Conservation (phyloP, 2,888 invertebrate genomes). For the Chirona hameri region DNA sequence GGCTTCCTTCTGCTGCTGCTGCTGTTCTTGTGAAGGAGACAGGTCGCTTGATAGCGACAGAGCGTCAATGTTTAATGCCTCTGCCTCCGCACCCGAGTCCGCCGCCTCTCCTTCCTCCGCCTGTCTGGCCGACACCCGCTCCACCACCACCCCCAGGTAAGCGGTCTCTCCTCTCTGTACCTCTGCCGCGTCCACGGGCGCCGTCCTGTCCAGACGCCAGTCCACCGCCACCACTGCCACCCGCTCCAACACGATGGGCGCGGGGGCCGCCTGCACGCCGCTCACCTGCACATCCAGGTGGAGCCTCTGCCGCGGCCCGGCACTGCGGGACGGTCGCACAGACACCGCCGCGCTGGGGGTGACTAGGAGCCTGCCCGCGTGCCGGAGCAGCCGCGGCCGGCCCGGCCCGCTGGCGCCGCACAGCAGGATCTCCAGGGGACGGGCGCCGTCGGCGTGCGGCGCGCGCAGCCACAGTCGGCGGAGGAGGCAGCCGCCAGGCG, state of each 20-base stretch:
- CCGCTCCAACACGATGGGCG: neutral
- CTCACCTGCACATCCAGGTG: neutral
- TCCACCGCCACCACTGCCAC: neutral
- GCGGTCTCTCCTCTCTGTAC: neutral
- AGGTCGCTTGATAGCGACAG: no score
- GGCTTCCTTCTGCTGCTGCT: no score
- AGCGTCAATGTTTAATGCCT: no score
- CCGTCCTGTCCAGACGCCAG: neutral
- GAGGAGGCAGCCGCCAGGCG: neutral
- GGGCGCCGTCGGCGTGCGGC: neutral
- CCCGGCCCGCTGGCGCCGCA: neutral
- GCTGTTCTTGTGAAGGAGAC: no score
- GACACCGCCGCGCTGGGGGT: neutral
- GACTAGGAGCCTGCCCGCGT: conserved; percentile 9
- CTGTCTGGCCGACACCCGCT: neutral
- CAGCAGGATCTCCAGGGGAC: conserved; percentile 9
- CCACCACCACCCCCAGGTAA: neutral
- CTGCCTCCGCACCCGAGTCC: no score
- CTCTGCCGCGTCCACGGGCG: neutral
- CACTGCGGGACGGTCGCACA: neutral
- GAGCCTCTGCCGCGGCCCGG: neutral
- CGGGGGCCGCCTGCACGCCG: neutral
- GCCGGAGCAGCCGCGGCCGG: conserved; percentile 7
- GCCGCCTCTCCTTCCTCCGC: no score
- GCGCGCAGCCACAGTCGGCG: conserved; percentile 27